phyloP scores from a whole-genome alignment of 1,140 invertebrate genomes.

The Chrysoperla carnea region DNA sequence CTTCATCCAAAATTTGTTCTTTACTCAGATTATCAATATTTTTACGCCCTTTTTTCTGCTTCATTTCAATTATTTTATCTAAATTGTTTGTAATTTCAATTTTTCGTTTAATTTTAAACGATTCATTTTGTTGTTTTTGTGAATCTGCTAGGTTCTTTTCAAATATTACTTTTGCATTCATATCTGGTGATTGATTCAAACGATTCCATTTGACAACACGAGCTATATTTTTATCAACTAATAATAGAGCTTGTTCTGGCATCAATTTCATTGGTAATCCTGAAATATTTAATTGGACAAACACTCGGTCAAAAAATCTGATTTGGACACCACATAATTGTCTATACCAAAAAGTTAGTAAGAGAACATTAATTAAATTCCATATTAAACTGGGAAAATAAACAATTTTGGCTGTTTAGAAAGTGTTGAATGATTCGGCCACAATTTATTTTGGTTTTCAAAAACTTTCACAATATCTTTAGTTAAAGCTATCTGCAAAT shows the following conservation, averaged over 20 bases:
- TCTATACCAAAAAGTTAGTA: not conserved
- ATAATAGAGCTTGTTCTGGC: slow-evolving; percentile 15
- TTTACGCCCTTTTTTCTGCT: slow-evolving; percentile 9
- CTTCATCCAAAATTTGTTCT: slow-evolving; percentile 16
- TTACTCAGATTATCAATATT: slow-evolving; percentile 8
- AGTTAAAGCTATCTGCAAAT: no score
- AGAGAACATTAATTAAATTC: not conserved
- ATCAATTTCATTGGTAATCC: slow-evolving; percentile 14
- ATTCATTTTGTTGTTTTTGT: slow-evolving; percentile 10
- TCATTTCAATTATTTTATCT: slow-evolving; percentile 17
- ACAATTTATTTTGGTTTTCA: no score
- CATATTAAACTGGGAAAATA: no score
- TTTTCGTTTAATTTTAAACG: slow-evolving; percentile 13
- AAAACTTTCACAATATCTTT: no score
- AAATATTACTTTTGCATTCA: slow-evolving; percentile 5
- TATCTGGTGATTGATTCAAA: slow-evolving; percentile 2
- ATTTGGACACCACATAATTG: no score
- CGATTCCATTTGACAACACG: slow-evolving; percentile 5
- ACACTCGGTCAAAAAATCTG: no score
- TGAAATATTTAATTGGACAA: slow-evolving; percentile 2
- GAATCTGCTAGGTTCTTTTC: slow-evolving; percentile 10
- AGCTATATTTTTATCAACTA: slow-evolving; percentile 12
- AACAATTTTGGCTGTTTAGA: no score
- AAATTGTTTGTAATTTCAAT: slow-evolving; percentile 13
- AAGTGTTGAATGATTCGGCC: no score